These are phyloP conservation scores for Cepaea hortensis DNA, from an alignment of 2,888 invertebrate species.

Conservation along the genomic window DNA sequence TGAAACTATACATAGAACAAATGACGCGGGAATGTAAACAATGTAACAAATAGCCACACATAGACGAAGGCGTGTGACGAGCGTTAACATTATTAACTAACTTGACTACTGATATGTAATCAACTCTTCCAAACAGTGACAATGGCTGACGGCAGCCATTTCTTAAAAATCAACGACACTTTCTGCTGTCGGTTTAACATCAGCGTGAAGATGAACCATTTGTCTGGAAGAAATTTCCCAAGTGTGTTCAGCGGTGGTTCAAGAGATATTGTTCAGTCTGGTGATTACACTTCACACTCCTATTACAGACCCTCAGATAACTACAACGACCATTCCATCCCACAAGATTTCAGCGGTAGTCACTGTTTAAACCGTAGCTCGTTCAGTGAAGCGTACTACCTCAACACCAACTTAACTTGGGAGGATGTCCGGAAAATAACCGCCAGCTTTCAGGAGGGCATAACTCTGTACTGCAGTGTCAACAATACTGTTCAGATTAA, in stretches of 20 bases:
- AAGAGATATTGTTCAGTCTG: neutral
- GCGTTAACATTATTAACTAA: neutral
- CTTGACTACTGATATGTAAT: neutral
- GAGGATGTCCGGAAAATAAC: conserved; percentile 31
- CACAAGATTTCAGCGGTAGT: neutral
- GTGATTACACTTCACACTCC: too few species aligned
- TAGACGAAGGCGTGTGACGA: neutral
- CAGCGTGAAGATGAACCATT: neutral
- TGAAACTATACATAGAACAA: too few species aligned
- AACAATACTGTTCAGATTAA: conserved; percentile 4
- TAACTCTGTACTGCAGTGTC: conserved; percentile 36
- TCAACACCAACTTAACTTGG: conserved; percentile 33
- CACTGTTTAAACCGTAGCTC: neutral
- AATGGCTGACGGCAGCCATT: conserved; percentile 21
- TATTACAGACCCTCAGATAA: neutral
- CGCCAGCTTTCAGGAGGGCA: conserved; percentile 2
- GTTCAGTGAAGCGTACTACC: neutral
- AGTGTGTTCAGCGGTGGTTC: too few species aligned
- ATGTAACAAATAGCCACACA: too few species aligned
- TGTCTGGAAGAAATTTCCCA: neutral
- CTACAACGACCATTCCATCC: neutral
- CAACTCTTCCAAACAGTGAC: neutral
- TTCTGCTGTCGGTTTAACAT: conserved; percentile 40
- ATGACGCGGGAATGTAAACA: too few species aligned
- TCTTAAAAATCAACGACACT: conserved; percentile 27